Evolutionary conservation across 2,888 invertebrate genomes (phyloP), one percentile per base, ranked within the genome.

Genomic region (Aleiodes alternator): DNA sequence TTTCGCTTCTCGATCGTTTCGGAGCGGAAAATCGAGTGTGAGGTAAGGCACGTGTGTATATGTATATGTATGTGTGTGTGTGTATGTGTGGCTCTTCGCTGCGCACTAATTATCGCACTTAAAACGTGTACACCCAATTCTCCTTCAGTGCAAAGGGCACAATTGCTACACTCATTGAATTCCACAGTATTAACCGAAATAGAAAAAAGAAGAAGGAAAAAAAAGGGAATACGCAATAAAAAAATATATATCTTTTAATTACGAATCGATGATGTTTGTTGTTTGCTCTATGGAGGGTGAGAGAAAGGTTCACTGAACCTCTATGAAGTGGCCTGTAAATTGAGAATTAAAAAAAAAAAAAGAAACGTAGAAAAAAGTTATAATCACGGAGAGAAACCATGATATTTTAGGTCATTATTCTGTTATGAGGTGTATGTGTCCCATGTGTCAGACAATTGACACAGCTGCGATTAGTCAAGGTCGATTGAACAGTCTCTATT

Each of bases 51-150:
- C 8, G 38, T 38, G 23, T 23, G 23, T 23, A 2, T 23, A 23
- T 23, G 2, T 38, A 8, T 38, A 8, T 38, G 3, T 38, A 4
- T 38, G 3, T 38, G 6, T 8, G 3, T 38, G 38, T 38, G 8
- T 38, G 38, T 38, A 8, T 8, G 38, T 38, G 38, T 79, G 77
- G 81, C 79, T 80, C 78, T 81, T 79, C 78, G 77, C 50, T 79
- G 23, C 23, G 23, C 82, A 83, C 86, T 87, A 87, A 87, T 87
- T 87, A 87, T 87, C 85, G 82, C 84, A 84, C 87, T 85, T 83
- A 83, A 38, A 80, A 79, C 72, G 76, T 80, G 81, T 82, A 82
- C 23, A 23, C 23, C 82, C 76, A 79, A 79, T 53, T 38, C 11
- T n/a, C 57, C 59, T 61, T 69, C 73, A 66, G 16, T 43, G 4